phyloP scores from a whole-genome alignment of 1,140 invertebrate genomes.

The Watersipora subatra region DNA sequence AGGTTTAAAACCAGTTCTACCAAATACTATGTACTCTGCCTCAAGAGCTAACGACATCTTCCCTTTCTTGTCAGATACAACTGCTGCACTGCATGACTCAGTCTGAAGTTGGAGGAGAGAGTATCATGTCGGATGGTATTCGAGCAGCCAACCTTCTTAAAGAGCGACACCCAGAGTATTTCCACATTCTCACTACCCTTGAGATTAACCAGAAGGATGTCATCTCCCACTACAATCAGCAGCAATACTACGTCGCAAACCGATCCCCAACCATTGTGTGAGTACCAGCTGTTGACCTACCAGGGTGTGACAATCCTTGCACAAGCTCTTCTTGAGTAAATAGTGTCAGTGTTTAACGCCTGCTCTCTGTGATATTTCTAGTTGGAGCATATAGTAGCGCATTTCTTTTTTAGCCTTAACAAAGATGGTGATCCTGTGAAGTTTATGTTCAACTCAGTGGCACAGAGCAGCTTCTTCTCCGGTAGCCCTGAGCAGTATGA shows the following conservation, averaged over 20 bases:
- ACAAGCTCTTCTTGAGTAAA: too few relatives aligned
- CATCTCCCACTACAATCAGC: background rate
- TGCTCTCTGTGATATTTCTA: too few relatives aligned
- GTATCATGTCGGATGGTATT: background rate
- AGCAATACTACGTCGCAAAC: background rate
- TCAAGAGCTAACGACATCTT: too few relatives aligned
- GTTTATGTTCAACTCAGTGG: background rate
- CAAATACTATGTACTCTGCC: too few relatives aligned
- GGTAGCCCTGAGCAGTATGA: background rate
- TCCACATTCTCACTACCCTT: background rate
- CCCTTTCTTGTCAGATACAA: background rate
- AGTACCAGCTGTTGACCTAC: too few relatives aligned
- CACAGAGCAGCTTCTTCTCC: background rate
- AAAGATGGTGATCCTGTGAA: background rate
- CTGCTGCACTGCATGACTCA: background rate
- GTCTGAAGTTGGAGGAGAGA: background rate
- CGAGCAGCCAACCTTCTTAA: background rate
- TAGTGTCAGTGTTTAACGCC: too few relatives aligned
- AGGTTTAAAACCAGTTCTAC: too few relatives aligned
- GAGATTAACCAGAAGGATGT: background rate
- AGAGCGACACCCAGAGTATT: background rate
- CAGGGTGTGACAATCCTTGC: too few relatives aligned
- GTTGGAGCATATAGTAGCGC: too few relatives aligned
- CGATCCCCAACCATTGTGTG: background rate
- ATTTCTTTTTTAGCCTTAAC: background rate